These are phyloP conservation scores for Automeris io DNA, from an alignment of 2,888 invertebrate species.

Conservation along the genomic window DNA sequence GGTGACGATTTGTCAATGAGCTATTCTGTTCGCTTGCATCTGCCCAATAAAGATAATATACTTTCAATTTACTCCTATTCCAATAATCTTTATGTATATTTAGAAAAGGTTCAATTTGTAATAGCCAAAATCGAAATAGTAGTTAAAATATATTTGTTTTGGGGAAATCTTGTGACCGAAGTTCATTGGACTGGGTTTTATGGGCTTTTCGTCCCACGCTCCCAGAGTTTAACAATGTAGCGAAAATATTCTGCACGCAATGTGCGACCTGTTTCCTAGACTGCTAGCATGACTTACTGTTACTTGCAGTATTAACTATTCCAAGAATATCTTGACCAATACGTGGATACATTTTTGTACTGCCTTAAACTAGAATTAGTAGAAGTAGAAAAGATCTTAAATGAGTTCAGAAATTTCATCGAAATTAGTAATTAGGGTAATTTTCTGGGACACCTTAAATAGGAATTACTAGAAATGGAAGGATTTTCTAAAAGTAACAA, in stretches of 20 bases:
- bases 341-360: too few relatives aligned
- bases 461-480: too few relatives aligned
- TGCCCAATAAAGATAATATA: slow-evolving; percentile 8
- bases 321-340: too few relatives aligned
- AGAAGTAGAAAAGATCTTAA: too few relatives aligned
- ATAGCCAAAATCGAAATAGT: neutral
- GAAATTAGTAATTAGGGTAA: too few relatives aligned
- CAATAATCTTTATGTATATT: neutral
- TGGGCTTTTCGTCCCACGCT: slow-evolving; percentile 13
- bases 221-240: slow-evolving; percentile 5
- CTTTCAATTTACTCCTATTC: neutral
- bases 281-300: neutral
- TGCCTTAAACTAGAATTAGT: too few relatives aligned
- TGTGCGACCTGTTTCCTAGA: slow-evolving; percentile 1
- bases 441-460: too few relatives aligned
- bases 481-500: too few relatives aligned
- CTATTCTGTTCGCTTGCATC: slow-evolving; percentile 7
- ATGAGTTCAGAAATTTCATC: too few relatives aligned
- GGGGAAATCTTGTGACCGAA: neutral
- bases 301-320: neutral
- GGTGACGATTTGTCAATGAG: slow-evolving; percentile 3
- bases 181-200: slow-evolving; percentile 11
- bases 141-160: neutral
- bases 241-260: slow-evolving; percentile 6
- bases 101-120: neutral